Conservation (phyloP, 2,797 vertebrate genomes). For the Sebastes baramenuke region DNA sequence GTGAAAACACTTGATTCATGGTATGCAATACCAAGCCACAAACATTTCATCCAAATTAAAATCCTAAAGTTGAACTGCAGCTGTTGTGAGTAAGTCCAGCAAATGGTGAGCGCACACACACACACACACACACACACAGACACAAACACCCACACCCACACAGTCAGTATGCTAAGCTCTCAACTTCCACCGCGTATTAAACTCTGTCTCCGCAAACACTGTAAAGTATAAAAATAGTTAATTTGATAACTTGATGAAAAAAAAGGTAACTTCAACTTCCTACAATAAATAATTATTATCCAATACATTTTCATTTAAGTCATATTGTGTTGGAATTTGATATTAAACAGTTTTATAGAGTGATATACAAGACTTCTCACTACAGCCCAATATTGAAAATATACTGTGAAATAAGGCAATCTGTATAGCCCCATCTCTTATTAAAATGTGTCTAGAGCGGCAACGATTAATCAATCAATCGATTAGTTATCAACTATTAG, state of each 20-base stretch:
- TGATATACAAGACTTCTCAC: neutral
- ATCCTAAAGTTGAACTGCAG: slow-evolving; percentile 35
- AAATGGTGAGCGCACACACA: neutral
- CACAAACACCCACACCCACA: neutral
- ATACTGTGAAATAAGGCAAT: neutral
- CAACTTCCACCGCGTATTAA: neutral
- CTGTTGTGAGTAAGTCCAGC: slow-evolving; percentile 26
- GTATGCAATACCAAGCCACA: slow-evolving; percentile 44
- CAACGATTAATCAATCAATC: no score
- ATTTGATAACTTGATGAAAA: neutral
- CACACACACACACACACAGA: neutral
- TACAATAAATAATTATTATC: neutral
- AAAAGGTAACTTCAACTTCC: neutral
- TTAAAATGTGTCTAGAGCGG: neutral
- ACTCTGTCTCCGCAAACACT: neutral
- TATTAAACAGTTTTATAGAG: neutral
- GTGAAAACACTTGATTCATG: slow-evolving; percentile 46
- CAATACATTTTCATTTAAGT: neutral
- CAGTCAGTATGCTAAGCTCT: neutral
- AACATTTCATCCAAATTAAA: slow-evolving; percentile 51
- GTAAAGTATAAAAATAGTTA: neutral
- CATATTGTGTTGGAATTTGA: neutral
- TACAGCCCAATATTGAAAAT: neutral
- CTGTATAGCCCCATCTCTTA: neutral
- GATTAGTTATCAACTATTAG: no score